Conservation (phyloP, 2,797 vertebrate species). For the Phoebastria nigripes region DNA sequence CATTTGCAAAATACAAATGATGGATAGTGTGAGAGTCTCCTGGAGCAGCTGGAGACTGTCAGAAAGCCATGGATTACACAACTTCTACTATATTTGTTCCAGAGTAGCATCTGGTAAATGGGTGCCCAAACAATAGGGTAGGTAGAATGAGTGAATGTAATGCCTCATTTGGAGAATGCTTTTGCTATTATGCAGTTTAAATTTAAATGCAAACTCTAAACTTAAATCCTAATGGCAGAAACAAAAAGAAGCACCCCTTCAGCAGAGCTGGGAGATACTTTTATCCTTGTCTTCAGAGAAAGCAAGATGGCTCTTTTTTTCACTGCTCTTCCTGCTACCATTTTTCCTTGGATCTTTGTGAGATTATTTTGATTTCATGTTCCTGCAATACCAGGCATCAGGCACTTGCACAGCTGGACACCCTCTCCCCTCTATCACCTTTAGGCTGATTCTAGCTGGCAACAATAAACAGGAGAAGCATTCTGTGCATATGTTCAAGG, state of each 20-base stretch:
- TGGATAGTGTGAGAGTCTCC: not conserved
- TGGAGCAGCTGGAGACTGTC: not conserved
- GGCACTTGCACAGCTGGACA: not conserved
- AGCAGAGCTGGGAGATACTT: not conserved
- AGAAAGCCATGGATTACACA: not conserved
- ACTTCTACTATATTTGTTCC: not conserved
- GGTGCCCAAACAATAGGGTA: not conserved
- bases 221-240: not conserved
- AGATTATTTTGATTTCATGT: not conserved
- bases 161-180: not conserved
- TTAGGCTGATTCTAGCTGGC: not conserved
- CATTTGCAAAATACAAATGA: not conserved
- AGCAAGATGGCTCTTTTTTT: not conserved
- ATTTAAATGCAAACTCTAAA: not conserved
- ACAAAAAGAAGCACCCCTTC: not conserved
- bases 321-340: not conserved
- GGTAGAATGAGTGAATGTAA: not conserved
- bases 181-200: not conserved
- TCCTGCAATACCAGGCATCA: not conserved
- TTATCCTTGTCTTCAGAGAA: not conserved
- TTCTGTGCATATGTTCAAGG: not conserved
- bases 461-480: not conserved
- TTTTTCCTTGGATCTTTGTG: not conserved
- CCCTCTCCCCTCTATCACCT: not conserved
- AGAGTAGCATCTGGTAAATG: slow-evolving; percentile 11